These are phyloP conservation scores for Dicerorhinus sumatrensis DNA, from an alignment of 2,113 vertebrate species.

Conservation along the genomic window DNA sequence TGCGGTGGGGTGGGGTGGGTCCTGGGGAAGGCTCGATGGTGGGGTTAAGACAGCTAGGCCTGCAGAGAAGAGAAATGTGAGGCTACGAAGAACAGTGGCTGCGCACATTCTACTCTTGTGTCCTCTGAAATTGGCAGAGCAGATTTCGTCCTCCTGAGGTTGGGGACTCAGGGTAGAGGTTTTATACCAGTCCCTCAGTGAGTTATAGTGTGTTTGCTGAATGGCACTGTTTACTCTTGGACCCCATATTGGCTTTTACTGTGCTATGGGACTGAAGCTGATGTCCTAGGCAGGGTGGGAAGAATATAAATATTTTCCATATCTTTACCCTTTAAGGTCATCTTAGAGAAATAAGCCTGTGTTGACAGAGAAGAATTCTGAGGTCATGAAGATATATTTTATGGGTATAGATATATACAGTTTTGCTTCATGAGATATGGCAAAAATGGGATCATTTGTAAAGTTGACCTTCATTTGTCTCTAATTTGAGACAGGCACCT, in stretches of 20 bases:
- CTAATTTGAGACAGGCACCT: slow-evolving; percentile 50
- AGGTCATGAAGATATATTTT: slow-evolving; percentile 75
- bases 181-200: not conserved
- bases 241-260: not conserved
- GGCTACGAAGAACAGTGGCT: not conserved
- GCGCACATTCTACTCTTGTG: fast-evolving
- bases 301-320: not conserved
- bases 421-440: slow-evolving; percentile 72
- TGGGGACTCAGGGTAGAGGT: not conserved
- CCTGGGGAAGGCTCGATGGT: not conserved
- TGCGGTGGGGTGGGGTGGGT: fast-evolving
- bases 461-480: slow-evolving; percentile 73
- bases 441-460: slow-evolving; percentile 50
- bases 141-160: not conserved
- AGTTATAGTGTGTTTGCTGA: not conserved
- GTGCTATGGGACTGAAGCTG: not conserved
- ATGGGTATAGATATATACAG: slow-evolving; percentile 35
- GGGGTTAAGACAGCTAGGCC: not conserved
- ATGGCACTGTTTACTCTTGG: not conserved
- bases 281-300: slow-evolving; percentile 29
- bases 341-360: slow-evolving; percentile 65
- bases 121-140: not conserved
- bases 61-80: fast-evolving
- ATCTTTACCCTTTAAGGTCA: slow-evolving; percentile 69
- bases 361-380: slow-evolving; percentile 62